Evolutionary conservation across 1,140 invertebrate genomes (phyloP).

Genomic region (Hypothenemus hampei): DNA sequence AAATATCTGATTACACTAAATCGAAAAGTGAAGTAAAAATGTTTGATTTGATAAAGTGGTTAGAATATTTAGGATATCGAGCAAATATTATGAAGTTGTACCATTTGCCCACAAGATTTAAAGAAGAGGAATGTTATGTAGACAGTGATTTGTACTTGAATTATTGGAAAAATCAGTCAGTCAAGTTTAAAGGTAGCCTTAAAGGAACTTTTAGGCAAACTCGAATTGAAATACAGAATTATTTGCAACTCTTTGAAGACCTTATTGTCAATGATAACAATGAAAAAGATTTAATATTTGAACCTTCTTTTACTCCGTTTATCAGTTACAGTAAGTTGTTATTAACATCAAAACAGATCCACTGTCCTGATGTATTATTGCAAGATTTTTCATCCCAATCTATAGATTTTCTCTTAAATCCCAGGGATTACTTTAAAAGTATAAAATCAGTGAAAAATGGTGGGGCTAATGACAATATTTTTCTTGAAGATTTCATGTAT

Average conservation of each 20-base stretch:
- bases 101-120: constrained; percentile 50
- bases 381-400: constrained; percentile 19
- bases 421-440: constrained; percentile 16
- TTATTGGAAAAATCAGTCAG: constrained; percentile 30
- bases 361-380: constrained; percentile 9
- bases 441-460: constrained; percentile 20
- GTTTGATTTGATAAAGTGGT: constrained; percentile 60
- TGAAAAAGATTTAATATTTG: constrained; percentile 16
- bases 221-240: constrained; percentile 29
- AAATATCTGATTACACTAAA: constrained; percentile 52
- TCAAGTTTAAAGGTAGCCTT: constrained; percentile 13
- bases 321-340: constrained; percentile 21
- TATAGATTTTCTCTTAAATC: constrained; percentile 26
- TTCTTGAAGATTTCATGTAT: constrained; percentile 17
- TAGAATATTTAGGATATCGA: constrained; percentile 56
- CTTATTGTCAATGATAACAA: constrained; percentile 17
- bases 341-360: constrained; percentile 5
- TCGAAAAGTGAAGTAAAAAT: constrained; percentile 40
- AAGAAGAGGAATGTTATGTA: constrained; percentile 16
- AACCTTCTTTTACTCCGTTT: constrained; percentile 32
- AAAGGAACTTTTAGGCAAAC: constrained; percentile 15
- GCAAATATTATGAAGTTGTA: constrained; percentile 48
- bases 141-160: constrained; percentile 28
- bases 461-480: constrained; percentile 33
- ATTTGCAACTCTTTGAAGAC: constrained; percentile 30